These are phyloP conservation scores for Helostoma temminkii DNA, from an alignment of 2,797 vertebrate genomes.

Conservation along the genomic window DNA sequence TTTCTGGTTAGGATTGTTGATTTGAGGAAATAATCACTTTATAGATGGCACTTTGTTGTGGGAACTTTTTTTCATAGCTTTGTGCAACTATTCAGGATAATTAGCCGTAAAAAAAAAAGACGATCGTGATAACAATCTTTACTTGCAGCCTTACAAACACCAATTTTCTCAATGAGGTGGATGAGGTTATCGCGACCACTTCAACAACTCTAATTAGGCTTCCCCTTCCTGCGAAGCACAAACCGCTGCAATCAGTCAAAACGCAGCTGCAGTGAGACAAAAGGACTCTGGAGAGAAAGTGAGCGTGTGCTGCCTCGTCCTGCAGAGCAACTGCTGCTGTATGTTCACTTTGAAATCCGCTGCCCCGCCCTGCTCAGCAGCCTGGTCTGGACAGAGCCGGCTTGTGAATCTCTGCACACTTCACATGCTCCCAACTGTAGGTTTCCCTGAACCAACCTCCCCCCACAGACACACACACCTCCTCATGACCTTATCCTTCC, in stretches of 20 bases:
- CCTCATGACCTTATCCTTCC: constrained; percentile 58
- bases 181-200: constrained; percentile 25
- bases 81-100: background rate
- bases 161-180: constrained; percentile 5
- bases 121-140: background rate
- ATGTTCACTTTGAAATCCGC: constrained; percentile 61
- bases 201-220: constrained; percentile 19
- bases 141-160: background rate
- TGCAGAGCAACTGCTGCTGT: constrained; percentile 45
- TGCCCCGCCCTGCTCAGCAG: constrained; percentile 69
- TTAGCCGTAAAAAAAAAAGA: background rate
- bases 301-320: constrained; percentile 64
- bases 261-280: constrained; percentile 38
- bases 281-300: constrained; percentile 58
- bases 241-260: constrained; percentile 52
- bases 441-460: constrained; percentile 31
- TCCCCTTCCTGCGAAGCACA: constrained; percentile 29
- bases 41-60: background rate
- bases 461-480: constrained; percentile 61
- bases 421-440: constrained; percentile 41
- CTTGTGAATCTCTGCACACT: constrained; percentile 35
- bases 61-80: too few species aligned
- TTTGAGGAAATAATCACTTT: background rate
- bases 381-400: constrained; percentile 35
- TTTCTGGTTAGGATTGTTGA: too few species aligned